Base-by-base conservation (phyloP, 35 echinoderm and acorn worm genomes). In the Acanthaster planci region DNA sequence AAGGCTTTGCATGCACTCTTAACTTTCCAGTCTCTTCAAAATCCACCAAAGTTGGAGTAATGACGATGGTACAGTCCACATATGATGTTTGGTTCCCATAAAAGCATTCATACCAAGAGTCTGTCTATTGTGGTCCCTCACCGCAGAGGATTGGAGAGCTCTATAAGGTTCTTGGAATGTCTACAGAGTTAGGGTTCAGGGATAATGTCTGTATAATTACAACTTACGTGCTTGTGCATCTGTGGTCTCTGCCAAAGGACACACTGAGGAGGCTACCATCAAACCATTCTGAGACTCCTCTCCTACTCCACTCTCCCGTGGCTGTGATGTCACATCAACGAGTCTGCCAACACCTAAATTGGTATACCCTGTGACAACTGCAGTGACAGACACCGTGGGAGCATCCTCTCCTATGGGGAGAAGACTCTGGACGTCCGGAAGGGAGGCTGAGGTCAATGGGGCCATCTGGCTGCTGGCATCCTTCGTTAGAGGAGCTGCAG, bases 391-490 rank as follows among this genome's bases (percentile, higher is more conserved):
- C 16, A 32, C 10, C 17, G 27, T n/a, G 6, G 60, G 7, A 26
- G 8, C 9, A 67, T 67, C 60, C 60, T 67, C 60, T 26, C 60
- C 64, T 30, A 26, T 31, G 64, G 34, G 26, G 4, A 72, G 64
- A 72, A 72, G 64, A 72, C 64, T 72, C 34, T 72, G 64, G 64
- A 72, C 64, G 34, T 72, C 64, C 26, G 64, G 64, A 27, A 72
- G 34, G 29, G 64, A 72, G 64, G 64, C 64, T 35, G 64, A 14
- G 64, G 64, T 31, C 18, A 72, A 29, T 9, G 64, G 64, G 15
- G 64, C 64, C 64, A 72, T 72, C 64, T 72, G 64, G 64, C 64
- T 72, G n/a, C 64, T 72, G 22, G 64, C 64, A 72, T 72, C 64
- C 30, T 72, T 72, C 22, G 64, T 72, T 10, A 72, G 64, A 34